These are phyloP conservation scores for Drosophila virilis DNA, from an alignment of 1,140 invertebrate species.

Conservation along the genomic window DNA sequence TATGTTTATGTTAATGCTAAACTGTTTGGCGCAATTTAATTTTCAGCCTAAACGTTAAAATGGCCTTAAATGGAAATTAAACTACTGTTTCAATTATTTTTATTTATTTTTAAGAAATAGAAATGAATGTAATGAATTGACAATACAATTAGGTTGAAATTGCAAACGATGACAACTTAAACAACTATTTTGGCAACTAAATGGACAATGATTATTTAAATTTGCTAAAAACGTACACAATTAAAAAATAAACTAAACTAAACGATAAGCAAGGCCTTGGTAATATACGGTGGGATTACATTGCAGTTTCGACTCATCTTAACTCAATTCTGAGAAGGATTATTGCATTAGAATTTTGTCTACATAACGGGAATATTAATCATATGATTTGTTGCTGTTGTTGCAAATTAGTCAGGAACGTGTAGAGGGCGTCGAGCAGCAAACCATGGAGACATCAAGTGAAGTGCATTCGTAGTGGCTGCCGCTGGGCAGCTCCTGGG, in stretches of 20 bases:
- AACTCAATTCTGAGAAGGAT: conserved; percentile 23
- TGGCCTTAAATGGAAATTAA: background rate
- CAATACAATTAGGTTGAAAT: conserved; percentile 28
- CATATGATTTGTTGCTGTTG: background rate
- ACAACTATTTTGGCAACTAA: conserved; percentile 46
- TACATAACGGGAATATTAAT: conserved; percentile 29
- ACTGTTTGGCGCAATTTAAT: background rate
- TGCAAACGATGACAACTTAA: conserved; percentile 40
- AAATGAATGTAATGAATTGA: conserved; percentile 1
- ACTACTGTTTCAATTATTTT: background rate
- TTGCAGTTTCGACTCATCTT: conserved; percentile 30
- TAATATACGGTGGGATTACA: conserved; percentile 42
- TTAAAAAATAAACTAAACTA: conserved; percentile 30
- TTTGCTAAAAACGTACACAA: conserved; percentile 25
- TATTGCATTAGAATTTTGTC: conserved; percentile 53
- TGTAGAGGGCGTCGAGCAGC: conserved; percentile 76
- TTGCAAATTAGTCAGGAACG: conserved; percentile 47
- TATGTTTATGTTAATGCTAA: background rate
- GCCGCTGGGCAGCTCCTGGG: conserved; percentile 49
- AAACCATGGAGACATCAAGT: conserved; percentile 68
- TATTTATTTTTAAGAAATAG: conserved; percentile 26
- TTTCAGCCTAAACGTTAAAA: background rate
- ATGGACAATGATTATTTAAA: conserved; percentile 23
- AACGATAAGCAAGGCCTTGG: conserved; percentile 33
- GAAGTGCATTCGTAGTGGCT: conserved; percentile 11